phyloP scores from a whole-genome alignment of 2,797 vertebrate species.

The Protonibea diacanthus region DNA sequence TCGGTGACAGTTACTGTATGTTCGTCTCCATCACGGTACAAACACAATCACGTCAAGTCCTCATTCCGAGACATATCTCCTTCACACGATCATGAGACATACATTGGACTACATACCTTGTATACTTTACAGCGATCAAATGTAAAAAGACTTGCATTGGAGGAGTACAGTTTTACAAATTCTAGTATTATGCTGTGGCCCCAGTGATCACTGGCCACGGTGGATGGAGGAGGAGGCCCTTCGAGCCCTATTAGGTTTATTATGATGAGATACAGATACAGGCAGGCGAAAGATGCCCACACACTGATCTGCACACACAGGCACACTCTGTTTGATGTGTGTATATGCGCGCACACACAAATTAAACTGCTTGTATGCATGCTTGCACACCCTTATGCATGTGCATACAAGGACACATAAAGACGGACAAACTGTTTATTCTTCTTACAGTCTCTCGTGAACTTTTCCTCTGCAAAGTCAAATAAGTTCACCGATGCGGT shows the following conservation, averaged over 20 bases:
- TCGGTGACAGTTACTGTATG: slow-evolving; percentile 28
- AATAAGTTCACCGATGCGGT: slow-evolving; percentile 62
- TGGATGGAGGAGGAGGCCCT: slow-evolving; percentile 51
- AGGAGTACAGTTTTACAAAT: slow-evolving; percentile 62
- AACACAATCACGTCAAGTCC: slow-evolving; percentile 51
- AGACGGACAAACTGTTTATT: slow-evolving; percentile 47
- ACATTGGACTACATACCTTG: slow-evolving; percentile 59
- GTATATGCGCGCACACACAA: slow-evolving; percentile 51
- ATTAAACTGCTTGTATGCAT: slow-evolving; percentile 65
- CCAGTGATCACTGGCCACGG: slow-evolving; percentile 52
- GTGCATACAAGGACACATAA: slow-evolving; percentile 63
- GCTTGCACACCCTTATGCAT: slow-evolving; percentile 53
- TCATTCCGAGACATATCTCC: slow-evolving; percentile 38
- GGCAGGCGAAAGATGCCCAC: slow-evolving; percentile 49
- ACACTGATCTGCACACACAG: slow-evolving; percentile 66
- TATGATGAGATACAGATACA: slow-evolving; percentile 61
- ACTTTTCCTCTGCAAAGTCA: slow-evolving; percentile 55
- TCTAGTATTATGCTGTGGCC: slow-evolving; percentile 59
- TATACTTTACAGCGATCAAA: slow-evolving; percentile 71
- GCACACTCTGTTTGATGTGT: slow-evolving; percentile 66
- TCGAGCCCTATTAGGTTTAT: slow-evolving; percentile 61
- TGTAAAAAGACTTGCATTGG: slow-evolving; percentile 70
- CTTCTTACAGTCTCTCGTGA: slow-evolving; percentile 45
- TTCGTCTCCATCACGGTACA: slow-evolving; percentile 44
- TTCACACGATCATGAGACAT: slow-evolving; percentile 53